These are phyloP conservation scores for Myiagra hebetior DNA, from an alignment of 2,113 vertebrate species.

Conservation along the genomic window DNA sequence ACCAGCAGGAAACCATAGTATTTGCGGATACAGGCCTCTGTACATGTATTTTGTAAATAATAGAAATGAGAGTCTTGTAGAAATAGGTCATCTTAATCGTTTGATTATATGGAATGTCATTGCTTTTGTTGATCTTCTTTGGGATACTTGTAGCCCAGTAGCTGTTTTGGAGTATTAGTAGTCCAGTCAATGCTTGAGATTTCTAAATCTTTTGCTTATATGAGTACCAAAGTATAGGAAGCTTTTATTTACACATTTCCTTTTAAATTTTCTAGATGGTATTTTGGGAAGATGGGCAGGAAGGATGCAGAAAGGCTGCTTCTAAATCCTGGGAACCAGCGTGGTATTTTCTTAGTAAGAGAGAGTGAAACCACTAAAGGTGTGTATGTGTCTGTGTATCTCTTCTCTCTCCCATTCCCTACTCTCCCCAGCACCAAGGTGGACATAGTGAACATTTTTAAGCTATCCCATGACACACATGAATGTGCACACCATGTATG, in stretches of 20 bases:
- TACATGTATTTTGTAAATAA: neutral
- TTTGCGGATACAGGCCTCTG: neutral
- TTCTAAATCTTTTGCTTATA: neutral
- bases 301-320: slow-evolving; percentile 96
- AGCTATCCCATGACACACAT: neutral
- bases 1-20: neutral
- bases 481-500: neutral
- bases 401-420: neutral
- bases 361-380: slow-evolving; percentile 99
- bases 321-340: slow-evolving; percentile 90
- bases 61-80: neutral
- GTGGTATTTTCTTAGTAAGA: slow-evolving; percentile 93
- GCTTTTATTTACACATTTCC: neutral
- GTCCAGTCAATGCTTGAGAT: neutral
- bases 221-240: neutral
- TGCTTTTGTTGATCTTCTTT: neutral
- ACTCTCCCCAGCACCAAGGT: neutral
- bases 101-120: neutral
- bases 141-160: neutral
- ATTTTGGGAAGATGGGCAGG: slow-evolving; percentile 99
- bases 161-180: neutral
- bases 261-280: slow-evolving; percentile 84
- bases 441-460: neutral
- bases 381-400: slow-evolving; percentile 63
- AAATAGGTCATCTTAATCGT: neutral